Conservation (phyloP, 2,888 invertebrate genomes). For the Diplazon laetatorius region DNA sequence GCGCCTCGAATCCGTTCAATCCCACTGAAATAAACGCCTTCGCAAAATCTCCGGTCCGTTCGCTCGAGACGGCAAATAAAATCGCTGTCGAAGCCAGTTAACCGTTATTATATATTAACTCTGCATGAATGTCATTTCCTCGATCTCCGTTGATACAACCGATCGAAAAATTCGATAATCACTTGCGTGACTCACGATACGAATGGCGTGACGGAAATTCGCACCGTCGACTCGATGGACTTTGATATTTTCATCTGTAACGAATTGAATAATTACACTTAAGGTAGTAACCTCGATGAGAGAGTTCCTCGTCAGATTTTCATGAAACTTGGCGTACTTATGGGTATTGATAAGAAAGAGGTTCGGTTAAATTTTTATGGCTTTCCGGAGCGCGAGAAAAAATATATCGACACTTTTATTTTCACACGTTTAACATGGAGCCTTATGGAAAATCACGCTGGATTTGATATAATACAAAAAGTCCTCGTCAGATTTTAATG, state of each 20-base stretch:
- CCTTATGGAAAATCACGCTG: too few species aligned
- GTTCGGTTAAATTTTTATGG: too few species aligned
- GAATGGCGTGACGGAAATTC: not conserved
- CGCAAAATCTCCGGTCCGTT: constrained; percentile 9
- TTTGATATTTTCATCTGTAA: not conserved
- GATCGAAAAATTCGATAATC: not conserved
- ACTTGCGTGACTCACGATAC: not conserved
- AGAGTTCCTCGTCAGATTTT: too few species aligned
- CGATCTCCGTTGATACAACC: not conserved
- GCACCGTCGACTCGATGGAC: not conserved
- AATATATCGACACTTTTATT: too few species aligned
- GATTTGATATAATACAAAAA: too few species aligned
- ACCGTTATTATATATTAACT: constrained; percentile 12
- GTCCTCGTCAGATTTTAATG: too few species aligned
- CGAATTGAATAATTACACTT: not conserved
- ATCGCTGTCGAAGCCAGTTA: not conserved
- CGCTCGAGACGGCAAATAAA: not conserved
- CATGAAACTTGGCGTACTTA: too few species aligned
- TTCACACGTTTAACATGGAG: too few species aligned
- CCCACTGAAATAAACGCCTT: constrained; percentile 33
- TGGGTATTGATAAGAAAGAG: too few species aligned
- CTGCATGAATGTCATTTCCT: not conserved
- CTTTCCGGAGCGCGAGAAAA: too few species aligned
- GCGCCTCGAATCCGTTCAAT: constrained; percentile 30
- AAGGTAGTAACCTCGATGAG: too few species aligned